Conservation (phyloP, 2,113 vertebrate species). For the Sphyrna mokarran region DNA sequence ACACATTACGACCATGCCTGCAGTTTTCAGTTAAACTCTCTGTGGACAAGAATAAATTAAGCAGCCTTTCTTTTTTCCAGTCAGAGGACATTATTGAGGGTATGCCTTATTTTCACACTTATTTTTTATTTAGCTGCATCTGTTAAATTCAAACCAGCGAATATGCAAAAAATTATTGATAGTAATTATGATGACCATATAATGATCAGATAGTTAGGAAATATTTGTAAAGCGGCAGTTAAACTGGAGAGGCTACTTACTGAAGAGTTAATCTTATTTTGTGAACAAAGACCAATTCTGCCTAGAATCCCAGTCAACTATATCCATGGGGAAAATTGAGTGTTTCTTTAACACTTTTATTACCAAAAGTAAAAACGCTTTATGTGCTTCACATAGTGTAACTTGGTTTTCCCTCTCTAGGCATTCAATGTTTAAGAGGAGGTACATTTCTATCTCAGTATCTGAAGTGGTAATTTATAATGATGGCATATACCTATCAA, state of each 20-base stretch:
- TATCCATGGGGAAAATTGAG: neutral
- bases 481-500: neutral
- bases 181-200: neutral
- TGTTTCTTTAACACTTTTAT: neutral
- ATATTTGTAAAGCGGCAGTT: neutral
- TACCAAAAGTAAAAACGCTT: neutral
- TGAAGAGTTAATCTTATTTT: neutral
- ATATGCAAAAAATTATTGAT: neutral
- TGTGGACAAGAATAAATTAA: conserved; percentile 25
- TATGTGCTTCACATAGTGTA: neutral
- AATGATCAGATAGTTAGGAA: neutral
- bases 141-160: neutral
- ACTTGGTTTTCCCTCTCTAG: neutral
- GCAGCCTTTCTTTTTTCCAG: too few species aligned
- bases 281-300: neutral
- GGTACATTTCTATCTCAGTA: neutral
- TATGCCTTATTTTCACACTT: neutral
- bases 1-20: conserved; percentile 16
- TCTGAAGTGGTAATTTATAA: neutral
- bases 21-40: conserved; percentile 26
- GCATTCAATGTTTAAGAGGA: neutral
- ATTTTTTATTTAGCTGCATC: neutral
- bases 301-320: neutral
- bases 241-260: neutral
- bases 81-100: neutral